Percentiles rank a stretch among this genome's conserved stretches.
These are phyloP conservation scores for Panurus biarmicus DNA, from an alignment of 2,113 vertebrate species.

Conservation along the genomic window DNA sequence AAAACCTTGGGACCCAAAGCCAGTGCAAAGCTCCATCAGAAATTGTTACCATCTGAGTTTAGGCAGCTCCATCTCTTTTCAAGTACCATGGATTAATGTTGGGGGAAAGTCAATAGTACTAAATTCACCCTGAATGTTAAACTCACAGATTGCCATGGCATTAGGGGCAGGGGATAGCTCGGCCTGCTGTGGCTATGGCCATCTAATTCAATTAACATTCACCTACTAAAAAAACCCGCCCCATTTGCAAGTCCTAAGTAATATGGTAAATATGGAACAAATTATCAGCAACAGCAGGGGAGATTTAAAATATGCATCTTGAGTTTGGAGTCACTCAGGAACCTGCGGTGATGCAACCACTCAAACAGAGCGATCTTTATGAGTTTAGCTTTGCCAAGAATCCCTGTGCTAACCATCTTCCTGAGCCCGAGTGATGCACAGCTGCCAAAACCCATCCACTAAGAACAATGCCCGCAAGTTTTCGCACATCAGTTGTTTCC, in stretches of 20 bases:
- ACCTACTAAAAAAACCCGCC: background rate
- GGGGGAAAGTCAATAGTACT: background rate
- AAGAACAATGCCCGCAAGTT: background rate
- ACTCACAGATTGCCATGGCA: background rate
- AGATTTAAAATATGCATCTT: slow-evolving; percentile 31
- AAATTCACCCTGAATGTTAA: background rate
- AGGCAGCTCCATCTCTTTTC: background rate
- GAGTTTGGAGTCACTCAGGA: slow-evolving; percentile 32
- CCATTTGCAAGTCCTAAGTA: slow-evolving; percentile 64
- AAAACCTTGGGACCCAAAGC: background rate
- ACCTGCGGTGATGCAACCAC: slow-evolving; percentile 29
- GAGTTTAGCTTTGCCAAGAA: background rate
- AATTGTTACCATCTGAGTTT: background rate
- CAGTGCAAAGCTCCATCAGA: background rate
- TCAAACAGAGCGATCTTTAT: background rate
- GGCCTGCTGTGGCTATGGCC: background rate
- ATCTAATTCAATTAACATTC: slow-evolving; percentile 57
- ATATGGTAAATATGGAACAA: slow-evolving; percentile 65
- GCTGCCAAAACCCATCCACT: background rate
- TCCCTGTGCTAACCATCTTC: background rate
- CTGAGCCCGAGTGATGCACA: background rate
- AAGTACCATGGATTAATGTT: background rate
- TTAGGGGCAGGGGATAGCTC: background rate
- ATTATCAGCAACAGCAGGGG: slow-evolving; percentile 66
- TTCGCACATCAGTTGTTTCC: background rate